phyloP scores from a whole-genome alignment of 2,797 vertebrate species.

The Sebastes trivittatus region DNA sequence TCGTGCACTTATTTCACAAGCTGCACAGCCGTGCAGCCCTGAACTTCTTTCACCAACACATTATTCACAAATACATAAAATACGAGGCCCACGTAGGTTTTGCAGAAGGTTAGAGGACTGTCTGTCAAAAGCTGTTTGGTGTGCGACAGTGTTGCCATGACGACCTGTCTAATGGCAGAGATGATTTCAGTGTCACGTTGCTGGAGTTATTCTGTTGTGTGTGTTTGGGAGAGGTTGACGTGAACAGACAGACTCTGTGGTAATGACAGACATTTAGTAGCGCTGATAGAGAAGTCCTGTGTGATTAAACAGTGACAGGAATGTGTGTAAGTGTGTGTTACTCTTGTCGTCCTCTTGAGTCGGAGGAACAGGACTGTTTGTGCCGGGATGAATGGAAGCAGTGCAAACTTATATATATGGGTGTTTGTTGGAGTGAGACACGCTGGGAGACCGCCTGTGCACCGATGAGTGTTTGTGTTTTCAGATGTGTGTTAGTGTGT shows the following conservation, averaged over 20 bases:
- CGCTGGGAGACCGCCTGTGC: not conserved
- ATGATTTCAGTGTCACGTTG: constrained; percentile 1
- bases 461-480: not conserved
- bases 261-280: constrained; percentile 13
- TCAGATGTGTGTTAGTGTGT: constrained; percentile 7
- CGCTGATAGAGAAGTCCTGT: constrained; percentile 4
- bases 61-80: not conserved
- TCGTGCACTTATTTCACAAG: not conserved
- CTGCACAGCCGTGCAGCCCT: not conserved
- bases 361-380: constrained; percentile 28
- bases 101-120: not conserved
- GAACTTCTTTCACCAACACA: not conserved
- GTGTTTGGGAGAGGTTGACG: not conserved
- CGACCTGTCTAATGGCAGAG: not conserved
- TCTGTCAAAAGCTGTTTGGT: not conserved
- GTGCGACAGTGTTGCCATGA: not conserved
- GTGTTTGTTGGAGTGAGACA: not conserved
- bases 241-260: not conserved
- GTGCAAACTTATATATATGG: not conserved
- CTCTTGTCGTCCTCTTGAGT: constrained; percentile 2
- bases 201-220: not conserved
- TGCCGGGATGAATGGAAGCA: not conserved
- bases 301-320: constrained; percentile 29
- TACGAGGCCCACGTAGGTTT: not conserved
- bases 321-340: constrained; percentile 28